Conservation (phyloP, 2,113 vertebrate species). For the Herpailurus yagouaroundi region DNA sequence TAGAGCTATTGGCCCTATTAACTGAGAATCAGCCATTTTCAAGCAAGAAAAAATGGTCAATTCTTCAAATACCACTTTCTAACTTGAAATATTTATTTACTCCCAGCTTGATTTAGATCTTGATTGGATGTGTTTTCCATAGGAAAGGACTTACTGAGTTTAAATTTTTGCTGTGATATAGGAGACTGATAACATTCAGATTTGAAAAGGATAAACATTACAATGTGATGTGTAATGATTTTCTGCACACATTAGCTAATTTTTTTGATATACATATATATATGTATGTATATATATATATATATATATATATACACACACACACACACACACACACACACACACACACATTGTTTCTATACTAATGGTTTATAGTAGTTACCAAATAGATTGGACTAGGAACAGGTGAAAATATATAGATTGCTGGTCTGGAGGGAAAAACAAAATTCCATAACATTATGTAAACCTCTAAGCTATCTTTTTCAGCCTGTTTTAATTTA, state of each 20-base stretch:
- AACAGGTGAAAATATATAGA: neutral
- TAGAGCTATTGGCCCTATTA: neutral
- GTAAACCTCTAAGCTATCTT: neutral
- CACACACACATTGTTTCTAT: neutral
- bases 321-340: too few species aligned
- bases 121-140: neutral
- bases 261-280: neutral
- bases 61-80: slow-evolving; percentile 21
- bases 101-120: neutral
- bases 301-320: neutral
- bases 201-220: neutral
- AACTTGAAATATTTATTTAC: slow-evolving; percentile 43
- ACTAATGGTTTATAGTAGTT: neutral
- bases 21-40: neutral
- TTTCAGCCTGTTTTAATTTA: neutral
- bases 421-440: neutral
- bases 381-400: neutral
- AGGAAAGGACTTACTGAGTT: neutral
- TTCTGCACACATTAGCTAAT: neutral
- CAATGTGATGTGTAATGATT: neutral
- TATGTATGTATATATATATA: neutral
- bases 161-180: slow-evolving; percentile 21
- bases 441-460: neutral
- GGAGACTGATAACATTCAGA: neutral
- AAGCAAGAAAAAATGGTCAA: neutral